Evolutionary conservation across 2,797 vertebrate genomes (phyloP).

Genomic region (Microctenopoma stevenorrisi): DNA sequence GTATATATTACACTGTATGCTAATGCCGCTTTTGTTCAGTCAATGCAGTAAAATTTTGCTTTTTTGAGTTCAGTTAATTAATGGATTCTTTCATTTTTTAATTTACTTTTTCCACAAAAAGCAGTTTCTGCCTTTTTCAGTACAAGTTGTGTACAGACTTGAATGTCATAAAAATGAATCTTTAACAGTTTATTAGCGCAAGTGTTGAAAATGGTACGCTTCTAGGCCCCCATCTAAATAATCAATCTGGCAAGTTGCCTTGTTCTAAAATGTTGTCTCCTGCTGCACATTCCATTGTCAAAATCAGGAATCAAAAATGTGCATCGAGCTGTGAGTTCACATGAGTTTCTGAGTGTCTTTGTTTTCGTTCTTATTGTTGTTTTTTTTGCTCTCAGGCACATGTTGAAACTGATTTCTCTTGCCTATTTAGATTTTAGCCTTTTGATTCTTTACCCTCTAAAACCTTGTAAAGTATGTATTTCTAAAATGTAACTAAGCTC

Average conservation of each 20-base stretch:
- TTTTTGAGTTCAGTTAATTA: slow-evolving; percentile 15
- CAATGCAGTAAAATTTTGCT: slow-evolving; percentile 42
- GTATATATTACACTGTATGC: slow-evolving; percentile 68
- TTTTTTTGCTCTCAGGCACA: slow-evolving; percentile 74
- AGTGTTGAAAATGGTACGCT: slow-evolving; percentile 57
- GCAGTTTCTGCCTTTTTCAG: slow-evolving; percentile 42
- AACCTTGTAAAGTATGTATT: slow-evolving; percentile 81
- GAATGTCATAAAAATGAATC: slow-evolving; percentile 35
- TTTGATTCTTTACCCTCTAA: slow-evolving; percentile 81
- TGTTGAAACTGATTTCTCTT: slow-evolving; percentile 73
- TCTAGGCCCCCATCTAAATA: slow-evolving; percentile 36
- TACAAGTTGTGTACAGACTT: slow-evolving; percentile 35
- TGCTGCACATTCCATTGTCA: slow-evolving; percentile 73
- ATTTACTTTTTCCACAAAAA: slow-evolving; percentile 2
- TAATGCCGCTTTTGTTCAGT: slow-evolving; percentile 62
- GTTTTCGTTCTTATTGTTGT: slow-evolving; percentile 7
- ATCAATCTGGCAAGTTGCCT: slow-evolving; percentile 37
- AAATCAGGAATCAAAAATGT: slow-evolving; percentile 59
- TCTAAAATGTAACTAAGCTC: slow-evolving; percentile 76
- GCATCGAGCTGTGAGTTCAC: slow-evolving; percentile 59
- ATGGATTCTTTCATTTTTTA: slow-evolving; percentile 19
- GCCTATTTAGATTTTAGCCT: slow-evolving; percentile 77
- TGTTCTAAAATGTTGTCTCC: slow-evolving; percentile 33
- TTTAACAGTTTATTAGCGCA: slow-evolving; percentile 28
- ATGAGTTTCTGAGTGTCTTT: slow-evolving; percentile 64